Percentiles rank a stretch among this genome's conserved stretches.
Conservation (phyloP, 2,888 invertebrate genomes). For the Aphrophora alni region DNA sequence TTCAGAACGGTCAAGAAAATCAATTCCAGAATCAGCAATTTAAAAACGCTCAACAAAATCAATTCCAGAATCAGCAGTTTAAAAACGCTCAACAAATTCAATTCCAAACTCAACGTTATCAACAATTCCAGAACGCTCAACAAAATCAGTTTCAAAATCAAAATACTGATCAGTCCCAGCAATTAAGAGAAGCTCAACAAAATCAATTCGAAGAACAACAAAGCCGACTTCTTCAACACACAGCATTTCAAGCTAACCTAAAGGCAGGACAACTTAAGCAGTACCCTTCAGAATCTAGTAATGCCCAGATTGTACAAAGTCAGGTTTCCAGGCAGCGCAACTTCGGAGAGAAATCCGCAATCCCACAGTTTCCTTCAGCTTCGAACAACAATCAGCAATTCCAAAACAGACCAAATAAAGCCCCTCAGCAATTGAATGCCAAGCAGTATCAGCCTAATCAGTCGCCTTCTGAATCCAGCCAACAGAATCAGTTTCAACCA, state of each 20-base stretch:
- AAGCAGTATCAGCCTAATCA: not conserved
- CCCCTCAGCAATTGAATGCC: not conserved
- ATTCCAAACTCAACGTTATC: constrained; percentile 11
- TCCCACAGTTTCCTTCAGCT: not conserved
- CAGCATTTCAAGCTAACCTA: not conserved
- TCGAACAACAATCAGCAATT: not conserved
- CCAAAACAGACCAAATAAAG: not conserved
- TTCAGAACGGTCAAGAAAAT: not conserved
- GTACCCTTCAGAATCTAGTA: not conserved
- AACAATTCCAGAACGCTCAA: constrained; percentile 13
- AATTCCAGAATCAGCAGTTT: not conserved
- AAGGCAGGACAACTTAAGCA: not conserved
- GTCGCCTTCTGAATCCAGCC: not conserved
- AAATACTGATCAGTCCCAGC: not conserved
- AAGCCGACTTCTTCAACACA: not conserved
- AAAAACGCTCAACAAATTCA: constrained; percentile 4
- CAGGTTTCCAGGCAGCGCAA: not conserved
- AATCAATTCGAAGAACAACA: constrained; percentile 10
- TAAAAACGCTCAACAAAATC: not conserved
- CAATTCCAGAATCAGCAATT: constrained; percentile 16
- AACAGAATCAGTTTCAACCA: not conserved
- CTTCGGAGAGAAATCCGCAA: not conserved
- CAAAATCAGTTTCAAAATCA: not conserved
- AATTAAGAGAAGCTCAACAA: not conserved
- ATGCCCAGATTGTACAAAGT: not conserved